phyloP scores from a whole-genome alignment of 2,797 vertebrate genomes.

The Artibeus lituratus region DNA sequence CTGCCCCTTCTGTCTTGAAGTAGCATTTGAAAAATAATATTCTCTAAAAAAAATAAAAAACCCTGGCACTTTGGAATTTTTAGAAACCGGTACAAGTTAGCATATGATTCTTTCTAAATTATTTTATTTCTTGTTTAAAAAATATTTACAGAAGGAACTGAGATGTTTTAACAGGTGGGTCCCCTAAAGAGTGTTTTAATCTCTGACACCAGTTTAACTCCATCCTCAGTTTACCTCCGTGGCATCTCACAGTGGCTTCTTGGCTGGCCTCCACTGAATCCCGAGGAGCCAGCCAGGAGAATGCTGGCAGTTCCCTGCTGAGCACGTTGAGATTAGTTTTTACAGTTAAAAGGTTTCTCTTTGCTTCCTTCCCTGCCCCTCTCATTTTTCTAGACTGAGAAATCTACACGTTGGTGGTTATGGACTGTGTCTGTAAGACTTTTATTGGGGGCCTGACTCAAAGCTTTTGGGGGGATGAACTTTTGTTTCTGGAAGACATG shows the following conservation, averaged over 20 bases:
- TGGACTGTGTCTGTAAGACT: neutral
- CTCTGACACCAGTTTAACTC: slow-evolving; percentile 70
- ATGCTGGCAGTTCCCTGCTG: slow-evolving; percentile 83
- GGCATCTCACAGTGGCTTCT: slow-evolving; percentile 63
- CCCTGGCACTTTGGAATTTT: slow-evolving; percentile 42
- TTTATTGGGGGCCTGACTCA: neutral
- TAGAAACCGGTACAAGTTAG: neutral
- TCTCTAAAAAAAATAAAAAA: neutral
- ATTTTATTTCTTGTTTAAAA: slow-evolving; percentile 57
- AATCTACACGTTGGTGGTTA: neutral
- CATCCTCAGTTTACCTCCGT: slow-evolving; percentile 52
- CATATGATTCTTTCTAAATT: slow-evolving; percentile 46
- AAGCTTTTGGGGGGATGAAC: neutral
- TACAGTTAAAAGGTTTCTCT: slow-evolving; percentile 66
- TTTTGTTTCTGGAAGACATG: neutral
- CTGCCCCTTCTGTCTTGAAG: slow-evolving; percentile 10
- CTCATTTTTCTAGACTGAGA: neutral
- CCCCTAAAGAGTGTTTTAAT: neutral
- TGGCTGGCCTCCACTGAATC: slow-evolving; percentile 60
- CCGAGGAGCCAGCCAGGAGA: slow-evolving; percentile 54
- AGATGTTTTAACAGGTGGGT: slow-evolving; percentile 45
- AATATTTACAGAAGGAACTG: slow-evolving; percentile 69
- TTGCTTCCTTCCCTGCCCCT: neutral
- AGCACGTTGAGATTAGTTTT: slow-evolving; percentile 74
- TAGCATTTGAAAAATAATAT: slow-evolving; percentile 2